phyloP scores from a whole-genome alignment of 2,113 vertebrate species.

The Rutilus rutilus region DNA sequence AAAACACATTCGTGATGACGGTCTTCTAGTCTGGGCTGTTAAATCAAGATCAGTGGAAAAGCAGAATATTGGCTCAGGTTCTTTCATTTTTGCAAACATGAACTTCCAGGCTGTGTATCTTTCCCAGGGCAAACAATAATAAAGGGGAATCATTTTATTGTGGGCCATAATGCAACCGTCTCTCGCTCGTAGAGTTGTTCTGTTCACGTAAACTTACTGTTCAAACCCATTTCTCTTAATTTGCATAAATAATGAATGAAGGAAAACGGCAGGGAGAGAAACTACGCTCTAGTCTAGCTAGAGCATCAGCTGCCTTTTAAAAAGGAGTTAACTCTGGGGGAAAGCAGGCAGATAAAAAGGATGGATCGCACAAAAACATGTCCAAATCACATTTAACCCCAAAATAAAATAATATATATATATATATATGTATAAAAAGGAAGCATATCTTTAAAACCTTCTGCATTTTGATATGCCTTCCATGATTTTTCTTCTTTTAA shows the following conservation, averaged over 20 bases:
- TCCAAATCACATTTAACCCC: not conserved
- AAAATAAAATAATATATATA: not conserved
- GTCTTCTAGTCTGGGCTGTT: not conserved
- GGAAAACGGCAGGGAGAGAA: not conserved
- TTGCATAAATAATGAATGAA: slow-evolving; percentile 40
- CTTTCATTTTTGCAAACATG: not conserved
- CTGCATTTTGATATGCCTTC: not conserved
- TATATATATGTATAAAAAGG: not conserved
- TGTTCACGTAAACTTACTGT: not conserved
- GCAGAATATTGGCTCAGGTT: slow-evolving; percentile 12
- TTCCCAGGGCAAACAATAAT: slow-evolving; percentile 1
- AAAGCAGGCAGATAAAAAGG: not conserved
- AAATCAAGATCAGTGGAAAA: not conserved
- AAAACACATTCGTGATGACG: slow-evolving; percentile 4
- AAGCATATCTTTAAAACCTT: not conserved
- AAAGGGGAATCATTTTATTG: not conserved
- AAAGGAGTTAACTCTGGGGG: too few relatives aligned
- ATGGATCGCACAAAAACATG: not conserved
- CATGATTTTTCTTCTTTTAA: too few relatives aligned
- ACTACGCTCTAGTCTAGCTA: not conserved
- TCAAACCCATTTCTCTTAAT: not conserved
- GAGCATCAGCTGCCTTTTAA: not conserved
- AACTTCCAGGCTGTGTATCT: not conserved
- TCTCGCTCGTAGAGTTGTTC: not conserved
- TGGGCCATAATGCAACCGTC: not conserved